Evolutionary conservation across 1,140 invertebrate species (phyloP), one percentile per base, ranked within the genome.

Genomic region (Temnothorax nylanderi): DNA sequence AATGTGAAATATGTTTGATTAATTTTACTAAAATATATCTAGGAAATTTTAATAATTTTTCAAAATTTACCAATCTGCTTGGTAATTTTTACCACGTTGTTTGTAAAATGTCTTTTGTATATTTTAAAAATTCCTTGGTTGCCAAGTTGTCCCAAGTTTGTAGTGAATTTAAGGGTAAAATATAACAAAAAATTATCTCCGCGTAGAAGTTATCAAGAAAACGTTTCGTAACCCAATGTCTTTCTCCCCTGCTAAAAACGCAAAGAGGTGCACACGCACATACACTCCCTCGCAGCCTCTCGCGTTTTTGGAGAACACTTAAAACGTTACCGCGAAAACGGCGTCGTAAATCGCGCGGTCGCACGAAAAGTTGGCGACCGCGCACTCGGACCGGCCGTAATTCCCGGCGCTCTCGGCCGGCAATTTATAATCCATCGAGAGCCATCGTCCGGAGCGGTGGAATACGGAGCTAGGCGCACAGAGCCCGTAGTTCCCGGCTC

Each of bases 391-490:
- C 49, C 34, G 78, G 58, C 85, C 41, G 86, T 91, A 90, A 91
- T 92, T 90, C 78, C 65, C 87, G 26, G 26, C 26, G 86, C 72
- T 18, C 67, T 26, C 37, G 72, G 44, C 18, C 32, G 72, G 41
- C 64, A 78, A 88, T 86, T 88, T 88, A 89, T 91, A 89, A 86
- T 75, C 88, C 84, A 87, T 88, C 80, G 74, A 51, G 62, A 86
- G 81, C 62, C 72, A n/a, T 47, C 80, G 67, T 76, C 78, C 69
- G 32, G 58, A n/a, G 44, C 75, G 65, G 62, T 41, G 67, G 54
- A 88, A 85, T 86, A 86, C 87, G 78, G 85, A 88, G 87, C 72
- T 56, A 18, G 13, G 72, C 47, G 41, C 44, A 34, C 56, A n/a
- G 21, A 26, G 81, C 58, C 51, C 51, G 80, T 69, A 65, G 56